phyloP scores from a whole-genome alignment of 2,113 vertebrate species.

The Vidua chalybeata region DNA sequence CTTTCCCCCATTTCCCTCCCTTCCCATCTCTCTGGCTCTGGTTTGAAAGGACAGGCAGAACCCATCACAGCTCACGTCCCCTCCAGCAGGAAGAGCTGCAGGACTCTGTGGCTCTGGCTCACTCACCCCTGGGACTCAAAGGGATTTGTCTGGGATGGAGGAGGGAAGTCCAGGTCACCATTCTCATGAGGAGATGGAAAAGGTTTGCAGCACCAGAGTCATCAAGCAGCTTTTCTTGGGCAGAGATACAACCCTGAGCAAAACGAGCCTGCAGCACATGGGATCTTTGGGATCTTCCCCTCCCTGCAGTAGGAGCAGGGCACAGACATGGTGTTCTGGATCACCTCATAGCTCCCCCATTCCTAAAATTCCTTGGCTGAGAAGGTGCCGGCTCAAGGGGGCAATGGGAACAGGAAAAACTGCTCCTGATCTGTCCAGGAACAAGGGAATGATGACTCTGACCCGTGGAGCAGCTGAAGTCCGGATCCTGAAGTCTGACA shows the following conservation, averaged over 20 bases:
- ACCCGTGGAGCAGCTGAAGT: not conserved
- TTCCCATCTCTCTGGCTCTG: not conserved
- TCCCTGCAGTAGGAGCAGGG: not conserved
- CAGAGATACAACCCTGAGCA: not conserved
- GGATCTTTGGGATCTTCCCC: not conserved
- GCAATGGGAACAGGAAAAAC: not conserved
- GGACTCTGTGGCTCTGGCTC: not conserved
- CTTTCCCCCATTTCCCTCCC: not conserved
- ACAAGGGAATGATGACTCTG: not conserved
- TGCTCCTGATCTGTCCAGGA: not conserved
- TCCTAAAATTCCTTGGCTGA: not conserved
- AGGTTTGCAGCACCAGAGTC: not conserved
- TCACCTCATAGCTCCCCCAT: not conserved
- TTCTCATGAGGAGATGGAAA: not conserved
- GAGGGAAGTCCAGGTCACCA: not conserved
- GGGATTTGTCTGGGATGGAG: not conserved
- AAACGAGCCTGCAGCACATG: not conserved
- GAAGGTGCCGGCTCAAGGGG: not conserved
- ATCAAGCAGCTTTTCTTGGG: not conserved
- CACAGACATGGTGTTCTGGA: rapidly evolving
- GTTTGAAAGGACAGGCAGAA: not conserved
- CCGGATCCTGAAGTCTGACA: not conserved
- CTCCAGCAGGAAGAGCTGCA: not conserved
- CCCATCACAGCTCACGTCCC: not conserved
- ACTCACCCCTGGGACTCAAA: not conserved